phyloP scores from a whole-genome alignment of 2,113 vertebrate genomes.

The Dunckerocampus dactyliophorus region DNA sequence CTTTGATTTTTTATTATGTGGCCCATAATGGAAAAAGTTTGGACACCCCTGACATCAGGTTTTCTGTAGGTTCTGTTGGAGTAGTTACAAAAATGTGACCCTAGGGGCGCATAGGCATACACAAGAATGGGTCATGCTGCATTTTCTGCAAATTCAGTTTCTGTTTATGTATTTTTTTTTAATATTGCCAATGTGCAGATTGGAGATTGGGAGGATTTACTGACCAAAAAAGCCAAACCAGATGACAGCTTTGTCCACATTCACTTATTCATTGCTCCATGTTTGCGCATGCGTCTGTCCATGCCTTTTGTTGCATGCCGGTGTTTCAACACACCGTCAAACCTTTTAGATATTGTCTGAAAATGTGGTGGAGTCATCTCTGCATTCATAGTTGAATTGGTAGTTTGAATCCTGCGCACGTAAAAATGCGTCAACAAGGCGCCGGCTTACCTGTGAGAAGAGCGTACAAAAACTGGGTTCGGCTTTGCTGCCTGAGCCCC shows the following conservation, averaged over 20 bases:
- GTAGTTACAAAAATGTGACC: constrained; percentile 31
- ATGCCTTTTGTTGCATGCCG: constrained; percentile 66
- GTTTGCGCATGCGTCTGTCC: constrained; percentile 57
- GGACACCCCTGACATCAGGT: too few species aligned
- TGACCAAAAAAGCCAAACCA: too few species aligned
- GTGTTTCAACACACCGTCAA: constrained; percentile 27
- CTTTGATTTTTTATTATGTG: neutral
- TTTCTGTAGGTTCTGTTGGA: neutral
- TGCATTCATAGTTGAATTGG: neutral
- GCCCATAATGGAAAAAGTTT: neutral
- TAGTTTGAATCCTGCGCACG: neutral
- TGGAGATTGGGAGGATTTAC: too few species aligned
- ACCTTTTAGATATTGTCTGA: neutral
- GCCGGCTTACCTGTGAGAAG: constrained; percentile 83
- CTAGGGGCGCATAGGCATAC: constrained; percentile 49
- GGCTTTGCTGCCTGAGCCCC: constrained; percentile 84
- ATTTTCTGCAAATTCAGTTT: constrained; percentile 6
- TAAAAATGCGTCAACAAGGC: neutral
- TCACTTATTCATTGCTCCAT: constrained; percentile 54
- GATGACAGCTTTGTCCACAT: constrained; percentile 26
- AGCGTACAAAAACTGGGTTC: constrained; percentile 83
- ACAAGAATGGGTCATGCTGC: constrained; percentile 40
- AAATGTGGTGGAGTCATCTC: neutral
- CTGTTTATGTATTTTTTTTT: too few species aligned
- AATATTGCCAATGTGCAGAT: too few species aligned